Evolutionary conservation across 1,140 invertebrate genomes (phyloP).

Genomic region (Pogonognathellus flavescens): DNA sequence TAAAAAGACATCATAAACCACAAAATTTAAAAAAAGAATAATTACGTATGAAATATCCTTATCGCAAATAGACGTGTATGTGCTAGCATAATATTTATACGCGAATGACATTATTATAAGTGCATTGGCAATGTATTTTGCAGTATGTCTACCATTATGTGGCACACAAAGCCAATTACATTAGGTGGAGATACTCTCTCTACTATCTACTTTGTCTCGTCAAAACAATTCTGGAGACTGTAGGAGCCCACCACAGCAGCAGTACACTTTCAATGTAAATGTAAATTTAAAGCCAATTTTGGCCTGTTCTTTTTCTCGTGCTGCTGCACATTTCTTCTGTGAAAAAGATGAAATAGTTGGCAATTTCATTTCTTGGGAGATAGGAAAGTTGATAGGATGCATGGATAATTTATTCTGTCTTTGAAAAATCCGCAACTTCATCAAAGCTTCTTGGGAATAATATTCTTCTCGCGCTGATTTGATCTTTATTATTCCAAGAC

Average conservation of each 20-base stretch:
- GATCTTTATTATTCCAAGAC: conserved; percentile 39
- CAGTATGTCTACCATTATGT: no score
- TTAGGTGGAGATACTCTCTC: no score
- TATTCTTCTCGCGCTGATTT: conserved; percentile 25
- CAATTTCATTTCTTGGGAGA: not conserved
- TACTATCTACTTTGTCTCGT: not conserved
- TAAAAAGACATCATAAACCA: no score
- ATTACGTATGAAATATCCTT: no score
- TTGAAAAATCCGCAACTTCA: conserved; percentile 45
- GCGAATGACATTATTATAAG: no score
- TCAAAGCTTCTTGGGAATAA: conserved; percentile 30
- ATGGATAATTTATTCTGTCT: conserved; percentile 32
- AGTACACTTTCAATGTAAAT: not conserved
- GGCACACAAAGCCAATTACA: no score
- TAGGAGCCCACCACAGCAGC: not conserved
- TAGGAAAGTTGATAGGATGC: conserved; percentile 2
- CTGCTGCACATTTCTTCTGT: not conserved
- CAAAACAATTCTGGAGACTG: no score
- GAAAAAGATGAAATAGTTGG: conserved; percentile 6
- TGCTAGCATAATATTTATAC: no score
- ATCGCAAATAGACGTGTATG: no score
- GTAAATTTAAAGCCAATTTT: not conserved
- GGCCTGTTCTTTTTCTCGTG: not conserved
- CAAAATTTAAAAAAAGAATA: no score
- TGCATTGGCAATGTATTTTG: no score